phyloP scores from a whole-genome alignment of 2,888 invertebrate species.

The Ectemnius lituratus region DNA sequence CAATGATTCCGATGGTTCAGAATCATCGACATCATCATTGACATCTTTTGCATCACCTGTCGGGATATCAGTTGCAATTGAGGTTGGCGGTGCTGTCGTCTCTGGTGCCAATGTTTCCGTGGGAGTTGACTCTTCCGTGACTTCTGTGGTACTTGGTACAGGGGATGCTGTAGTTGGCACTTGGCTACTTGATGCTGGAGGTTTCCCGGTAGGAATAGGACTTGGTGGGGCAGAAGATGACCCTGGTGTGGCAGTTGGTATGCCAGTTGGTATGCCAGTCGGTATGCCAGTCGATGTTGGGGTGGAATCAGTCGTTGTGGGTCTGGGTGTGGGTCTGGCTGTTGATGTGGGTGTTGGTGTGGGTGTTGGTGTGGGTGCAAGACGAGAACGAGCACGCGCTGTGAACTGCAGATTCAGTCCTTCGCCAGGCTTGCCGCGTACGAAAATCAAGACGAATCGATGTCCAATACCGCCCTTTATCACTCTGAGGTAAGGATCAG shows the following conservation, averaged over 20 bases:
- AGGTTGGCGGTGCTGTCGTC: background rate
- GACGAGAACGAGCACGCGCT: slow-evolving; percentile 20
- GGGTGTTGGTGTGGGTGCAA: background rate
- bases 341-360: background rate
- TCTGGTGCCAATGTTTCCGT: background rate
- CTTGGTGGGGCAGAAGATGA: no score
- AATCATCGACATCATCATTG: no score
- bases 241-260: no score
- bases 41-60: no score
- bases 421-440: slow-evolving; percentile 12
- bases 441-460: slow-evolving; percentile 27
- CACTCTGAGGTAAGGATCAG: slow-evolving; percentile 30
- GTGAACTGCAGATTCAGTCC: slow-evolving; percentile 47
- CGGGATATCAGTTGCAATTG: background rate
- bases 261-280: no score
- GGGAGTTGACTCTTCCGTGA: background rate
- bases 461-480: slow-evolving; percentile 50
- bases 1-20: no score
- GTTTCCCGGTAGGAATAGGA: no score
- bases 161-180: no score
- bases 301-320: background rate
- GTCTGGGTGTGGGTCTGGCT: no score
- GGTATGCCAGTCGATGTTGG: background rate
- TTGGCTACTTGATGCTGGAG: no score
- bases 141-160: background rate